Conservation (phyloP, 2,113 vertebrate genomes). For the Callipepla californica region DNA sequence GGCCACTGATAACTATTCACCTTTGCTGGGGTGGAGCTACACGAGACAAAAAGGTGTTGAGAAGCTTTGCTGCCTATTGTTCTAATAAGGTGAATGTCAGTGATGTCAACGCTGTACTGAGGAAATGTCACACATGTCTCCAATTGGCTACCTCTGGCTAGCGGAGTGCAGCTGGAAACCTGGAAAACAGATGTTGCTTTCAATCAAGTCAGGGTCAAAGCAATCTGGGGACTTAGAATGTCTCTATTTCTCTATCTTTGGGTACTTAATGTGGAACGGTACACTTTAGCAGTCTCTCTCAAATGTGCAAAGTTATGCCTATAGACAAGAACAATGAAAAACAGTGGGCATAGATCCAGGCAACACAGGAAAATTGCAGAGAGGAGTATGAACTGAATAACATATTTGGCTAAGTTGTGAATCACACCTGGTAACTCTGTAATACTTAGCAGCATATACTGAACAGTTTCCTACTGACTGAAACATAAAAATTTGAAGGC, state of each 20-base stretch:
- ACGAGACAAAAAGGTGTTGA: slow-evolving; percentile 71
- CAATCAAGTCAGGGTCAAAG: slow-evolving; percentile 78
- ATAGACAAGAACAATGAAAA: not conserved
- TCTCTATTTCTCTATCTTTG: slow-evolving; percentile 54
- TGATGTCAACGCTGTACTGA: slow-evolving; percentile 73
- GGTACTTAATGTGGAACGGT: slow-evolving; percentile 35
- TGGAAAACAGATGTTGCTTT: slow-evolving; percentile 82
- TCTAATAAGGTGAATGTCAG: slow-evolving; percentile 75
- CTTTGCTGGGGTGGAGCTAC: slow-evolving; percentile 28
- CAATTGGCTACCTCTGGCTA: slow-evolving; percentile 78
- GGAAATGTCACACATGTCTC: slow-evolving; percentile 83
- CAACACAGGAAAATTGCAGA: not conserved
- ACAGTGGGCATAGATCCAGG: not conserved
- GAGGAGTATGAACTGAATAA: not conserved
- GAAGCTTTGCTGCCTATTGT: slow-evolving; percentile 74
- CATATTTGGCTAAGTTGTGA: not conserved
- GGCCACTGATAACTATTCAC: not conserved
- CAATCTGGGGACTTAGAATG: slow-evolving; percentile 64
- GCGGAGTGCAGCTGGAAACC: slow-evolving; percentile 74
- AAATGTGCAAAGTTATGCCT: not conserved
- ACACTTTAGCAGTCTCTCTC: slow-evolving; percentile 63
- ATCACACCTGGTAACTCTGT: slow-evolving; percentile 50
- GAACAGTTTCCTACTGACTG: slow-evolving; percentile 41
- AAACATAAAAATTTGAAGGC: not conserved
- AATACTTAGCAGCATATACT: not conserved